These are phyloP conservation scores for Seira sanloemensis DNA, from an alignment of 2,888 invertebrate species.

Conservation along the genomic window DNA sequence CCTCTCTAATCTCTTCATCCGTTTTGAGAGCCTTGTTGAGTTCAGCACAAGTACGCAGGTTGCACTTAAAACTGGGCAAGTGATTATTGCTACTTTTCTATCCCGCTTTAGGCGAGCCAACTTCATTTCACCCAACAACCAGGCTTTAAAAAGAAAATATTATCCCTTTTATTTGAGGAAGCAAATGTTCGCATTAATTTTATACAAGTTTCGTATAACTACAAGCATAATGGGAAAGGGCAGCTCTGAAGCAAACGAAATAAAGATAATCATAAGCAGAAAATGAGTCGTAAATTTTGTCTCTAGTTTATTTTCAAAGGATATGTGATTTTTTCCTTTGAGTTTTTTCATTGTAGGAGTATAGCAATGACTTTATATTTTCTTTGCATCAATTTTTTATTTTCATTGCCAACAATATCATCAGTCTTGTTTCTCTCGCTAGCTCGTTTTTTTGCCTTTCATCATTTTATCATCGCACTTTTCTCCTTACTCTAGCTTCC, in stretches of 20 bases:
- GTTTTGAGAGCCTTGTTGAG: no score
- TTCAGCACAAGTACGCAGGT: no score
- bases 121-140: background rate
- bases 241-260: background rate
- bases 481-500: constrained; percentile 5
- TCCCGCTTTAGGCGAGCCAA: no score
- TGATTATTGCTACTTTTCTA: no score
- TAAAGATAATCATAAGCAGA: background rate
- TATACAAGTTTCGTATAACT: background rate
- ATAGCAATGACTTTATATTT: background rate
- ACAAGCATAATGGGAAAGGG: background rate
- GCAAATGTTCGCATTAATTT: background rate
- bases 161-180: background rate
- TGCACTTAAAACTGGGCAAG: no score
- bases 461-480: constrained; percentile 1
- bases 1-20: no score
- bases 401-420: constrained; percentile 9
- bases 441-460: background rate
- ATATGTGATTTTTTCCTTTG: background rate
- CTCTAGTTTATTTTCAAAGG: background rate
- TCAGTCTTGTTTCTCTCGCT: background rate
- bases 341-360: background rate
- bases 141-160: no score
- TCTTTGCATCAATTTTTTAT: constrained; percentile 1
- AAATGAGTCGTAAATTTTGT: constrained; percentile 14